These are phyloP conservation scores for Salarias fasciatus DNA, from an alignment of 2,797 vertebrate species.

Conservation along the genomic window DNA sequence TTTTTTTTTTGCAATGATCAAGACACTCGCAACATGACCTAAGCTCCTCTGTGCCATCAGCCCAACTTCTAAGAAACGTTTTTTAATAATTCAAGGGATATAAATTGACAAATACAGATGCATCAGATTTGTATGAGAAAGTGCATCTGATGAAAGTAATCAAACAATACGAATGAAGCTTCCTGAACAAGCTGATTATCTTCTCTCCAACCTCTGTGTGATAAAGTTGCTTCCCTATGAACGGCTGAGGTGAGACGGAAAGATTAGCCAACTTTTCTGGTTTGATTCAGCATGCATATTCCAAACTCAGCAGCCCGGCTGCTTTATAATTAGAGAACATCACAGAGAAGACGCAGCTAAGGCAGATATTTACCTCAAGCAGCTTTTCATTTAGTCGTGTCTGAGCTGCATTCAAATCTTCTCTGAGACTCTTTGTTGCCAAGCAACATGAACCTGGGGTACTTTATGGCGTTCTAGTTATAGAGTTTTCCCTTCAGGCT, in stretches of 20 bases:
- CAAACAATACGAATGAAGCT: conserved; percentile 76
- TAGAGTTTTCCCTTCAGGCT: conserved; percentile 66
- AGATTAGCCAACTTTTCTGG: conserved; percentile 48
- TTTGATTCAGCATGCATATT: conserved; percentile 54
- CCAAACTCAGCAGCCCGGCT: conserved; percentile 47
- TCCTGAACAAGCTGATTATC: conserved; percentile 75
- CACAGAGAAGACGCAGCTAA: conserved; percentile 63
- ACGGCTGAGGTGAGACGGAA: conserved; percentile 47
- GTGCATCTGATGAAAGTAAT: conserved; percentile 75
- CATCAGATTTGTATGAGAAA: conserved; percentile 48
- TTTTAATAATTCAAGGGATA: conserved; percentile 36
- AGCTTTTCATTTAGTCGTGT: conserved; percentile 74
- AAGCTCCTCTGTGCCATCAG: too few relatives aligned
- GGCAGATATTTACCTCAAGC: conserved; percentile 76
- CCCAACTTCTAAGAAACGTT: too few relatives aligned
- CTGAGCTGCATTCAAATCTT: conserved; percentile 81
- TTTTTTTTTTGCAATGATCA: background rate
- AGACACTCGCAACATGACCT: conserved; percentile 8
- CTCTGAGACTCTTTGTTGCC: conserved; percentile 80
- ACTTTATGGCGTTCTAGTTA: conserved; percentile 70
- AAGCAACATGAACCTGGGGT: conserved; percentile 80
- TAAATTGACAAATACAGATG: conserved; percentile 38
- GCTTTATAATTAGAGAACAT: conserved; percentile 70
- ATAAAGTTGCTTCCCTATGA: conserved; percentile 52
- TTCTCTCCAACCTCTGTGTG: conserved; percentile 50